Percentiles rank a stretch among this genome's conserved stretches.
Evolutionary conservation across 2,888 invertebrate species (phyloP).

Genomic region (Cephus runcator): DNA sequence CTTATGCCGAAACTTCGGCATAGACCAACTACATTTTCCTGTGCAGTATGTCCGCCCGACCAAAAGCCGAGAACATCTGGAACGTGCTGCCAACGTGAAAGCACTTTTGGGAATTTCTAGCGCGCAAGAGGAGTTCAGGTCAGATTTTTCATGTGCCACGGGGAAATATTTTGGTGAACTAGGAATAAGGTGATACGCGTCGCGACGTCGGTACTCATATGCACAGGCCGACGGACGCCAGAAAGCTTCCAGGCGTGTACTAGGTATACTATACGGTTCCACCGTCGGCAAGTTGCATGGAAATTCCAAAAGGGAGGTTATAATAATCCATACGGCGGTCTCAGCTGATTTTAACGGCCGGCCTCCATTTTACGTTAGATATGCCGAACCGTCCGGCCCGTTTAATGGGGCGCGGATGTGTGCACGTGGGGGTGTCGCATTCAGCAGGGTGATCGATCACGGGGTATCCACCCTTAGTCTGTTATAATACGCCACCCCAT

Average conservation of each 20-base stretch:
- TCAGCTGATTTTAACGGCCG: conserved; percentile 15
- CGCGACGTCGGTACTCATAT: not conserved
- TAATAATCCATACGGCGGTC: not conserved
- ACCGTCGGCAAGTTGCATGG: not conserved
- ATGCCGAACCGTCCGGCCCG: conserved; percentile 11
- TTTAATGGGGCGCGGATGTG: conserved; percentile 62
- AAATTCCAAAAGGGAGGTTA: not conserved
- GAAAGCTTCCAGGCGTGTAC: not conserved
- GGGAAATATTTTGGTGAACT: not conserved
- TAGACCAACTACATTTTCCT: conserved; percentile 23
- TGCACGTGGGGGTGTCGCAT: conserved; percentile 59
- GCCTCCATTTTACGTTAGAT: conserved; percentile 13
- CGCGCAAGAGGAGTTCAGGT: not conserved
- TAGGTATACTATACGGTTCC: not conserved
- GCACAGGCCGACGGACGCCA: not conserved
- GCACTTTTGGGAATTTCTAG: not conserved
- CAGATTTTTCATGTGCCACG: not conserved
- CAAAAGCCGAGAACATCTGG: conserved; percentile 28
- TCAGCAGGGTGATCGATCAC: conserved; percentile 62
- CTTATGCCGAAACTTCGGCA: conserved; percentile 6
- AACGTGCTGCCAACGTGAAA: conserved; percentile 25
- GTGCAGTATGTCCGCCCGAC: conserved; percentile 21
- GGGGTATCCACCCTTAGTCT: conserved; percentile 55
- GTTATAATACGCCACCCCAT: conserved; percentile 52
- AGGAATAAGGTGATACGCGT: not conserved